A percentile compares a stretch with the other conserved stretches of the same genome.
Evolutionary conservation across 2,888 invertebrate species (phyloP).

Genomic region (Caenorhabditis uteleia): DNA sequence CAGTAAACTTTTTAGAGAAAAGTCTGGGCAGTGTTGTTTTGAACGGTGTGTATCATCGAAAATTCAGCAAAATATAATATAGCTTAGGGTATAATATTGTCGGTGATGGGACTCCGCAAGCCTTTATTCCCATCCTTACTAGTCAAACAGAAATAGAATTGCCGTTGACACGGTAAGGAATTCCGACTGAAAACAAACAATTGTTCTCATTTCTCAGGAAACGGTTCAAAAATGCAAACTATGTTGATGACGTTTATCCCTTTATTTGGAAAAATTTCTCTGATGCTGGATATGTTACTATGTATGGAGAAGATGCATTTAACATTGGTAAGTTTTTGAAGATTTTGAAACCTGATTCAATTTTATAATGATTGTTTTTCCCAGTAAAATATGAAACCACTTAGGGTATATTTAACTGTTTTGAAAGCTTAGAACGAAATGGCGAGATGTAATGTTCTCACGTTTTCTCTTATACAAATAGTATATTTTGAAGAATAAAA

Average conservation of each 20-base stretch:
- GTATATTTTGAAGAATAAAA: conserved; percentile 2
- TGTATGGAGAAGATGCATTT: conserved; percentile 86
- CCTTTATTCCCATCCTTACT: conserved; percentile 71
- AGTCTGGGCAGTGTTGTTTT: conserved; percentile 62
- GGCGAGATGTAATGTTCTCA: too few species aligned
- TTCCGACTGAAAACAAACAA: not conserved
- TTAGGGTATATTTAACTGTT: not conserved
- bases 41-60: conserved; percentile 41
- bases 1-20: conserved; percentile 77
- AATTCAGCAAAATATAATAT: not conserved
- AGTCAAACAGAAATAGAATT: conserved; percentile 71
- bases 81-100: conserved; percentile 71
- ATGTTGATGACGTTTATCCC: conserved; percentile 72
- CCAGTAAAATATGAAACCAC: not conserved
- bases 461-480: too few species aligned
- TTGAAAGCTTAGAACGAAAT: too few species aligned
- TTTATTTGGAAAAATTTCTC: conserved; percentile 71
- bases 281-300: conserved; percentile 75
- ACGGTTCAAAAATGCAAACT: conserved; percentile 64
- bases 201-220: conserved; percentile 55
- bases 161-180: conserved; percentile 67
- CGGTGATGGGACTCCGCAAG: conserved; percentile 72
- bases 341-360: not conserved
- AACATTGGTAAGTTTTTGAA: conserved; percentile 75
- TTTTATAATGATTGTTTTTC: not conserved